Percentiles rank a stretch among this genome's conserved stretches.
These are phyloP conservation scores for Rhabditophanes sp. DNA, from an alignment of 2,888 invertebrate species.

Conservation along the genomic window DNA sequence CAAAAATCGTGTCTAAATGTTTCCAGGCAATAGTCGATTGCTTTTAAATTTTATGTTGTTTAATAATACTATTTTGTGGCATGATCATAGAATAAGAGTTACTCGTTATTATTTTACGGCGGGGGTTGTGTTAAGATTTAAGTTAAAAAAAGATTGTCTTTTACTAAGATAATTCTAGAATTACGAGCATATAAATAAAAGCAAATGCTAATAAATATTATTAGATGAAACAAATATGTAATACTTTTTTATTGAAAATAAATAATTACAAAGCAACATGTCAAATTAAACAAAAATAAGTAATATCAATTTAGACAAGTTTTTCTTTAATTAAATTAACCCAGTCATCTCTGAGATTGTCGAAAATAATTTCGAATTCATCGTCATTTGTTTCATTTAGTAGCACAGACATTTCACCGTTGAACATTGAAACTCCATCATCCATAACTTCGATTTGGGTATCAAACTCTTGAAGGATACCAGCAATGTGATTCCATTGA, in stretches of 20 bases:
- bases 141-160: too few species aligned
- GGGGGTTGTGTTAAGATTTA: too few species aligned
- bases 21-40: too few species aligned
- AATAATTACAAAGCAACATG: not conserved
- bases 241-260: not conserved
- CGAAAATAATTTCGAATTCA: constrained; percentile 31
- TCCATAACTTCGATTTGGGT: constrained; percentile 17
- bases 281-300: constrained; percentile 2
- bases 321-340: constrained; percentile 10
- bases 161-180: too few species aligned
- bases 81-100: too few species aligned
- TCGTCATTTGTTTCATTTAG: constrained; percentile 8
- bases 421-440: constrained; percentile 38
- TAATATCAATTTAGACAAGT: constrained; percentile 4
- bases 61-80: too few species aligned
- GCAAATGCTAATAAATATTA: not conserved
- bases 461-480: constrained; percentile 15
- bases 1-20: too few species aligned
- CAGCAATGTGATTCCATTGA: constrained; percentile 20
- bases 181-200: not conserved
- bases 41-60: too few species aligned
- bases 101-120: too few species aligned
- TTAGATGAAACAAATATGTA: not conserved
- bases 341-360: constrained; percentile 28
- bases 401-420: constrained; percentile 27